Evolutionary conservation across 2,113 vertebrate genomes (phyloP).

Genomic region (Callaeas wilsoni): DNA sequence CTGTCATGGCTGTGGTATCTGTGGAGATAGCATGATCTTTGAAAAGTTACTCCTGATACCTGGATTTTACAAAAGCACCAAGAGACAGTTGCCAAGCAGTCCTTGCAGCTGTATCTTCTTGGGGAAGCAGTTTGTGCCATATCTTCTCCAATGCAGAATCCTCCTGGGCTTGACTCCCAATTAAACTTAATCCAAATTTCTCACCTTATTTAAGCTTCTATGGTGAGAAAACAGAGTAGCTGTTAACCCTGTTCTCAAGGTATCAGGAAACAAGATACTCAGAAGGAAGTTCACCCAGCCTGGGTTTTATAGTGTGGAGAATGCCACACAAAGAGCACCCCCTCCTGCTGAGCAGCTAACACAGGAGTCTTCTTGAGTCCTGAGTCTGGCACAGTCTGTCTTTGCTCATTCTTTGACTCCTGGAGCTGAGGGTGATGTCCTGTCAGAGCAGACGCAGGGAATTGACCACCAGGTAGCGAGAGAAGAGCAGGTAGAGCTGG

Average conservation of each 20-base stretch:
- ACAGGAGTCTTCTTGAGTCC: background rate
- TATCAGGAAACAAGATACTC: background rate
- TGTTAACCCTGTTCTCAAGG: background rate
- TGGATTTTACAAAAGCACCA: background rate
- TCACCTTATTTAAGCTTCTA: background rate
- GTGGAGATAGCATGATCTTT: background rate
- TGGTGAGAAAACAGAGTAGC: background rate
- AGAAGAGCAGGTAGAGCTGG: constrained; percentile 82
- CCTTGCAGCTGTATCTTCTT: background rate
- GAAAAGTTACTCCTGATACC: background rate
- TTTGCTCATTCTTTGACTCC: background rate
- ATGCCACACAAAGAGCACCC: background rate
- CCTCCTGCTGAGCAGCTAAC: background rate
- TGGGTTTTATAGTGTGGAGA: background rate
- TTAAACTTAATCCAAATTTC: background rate
- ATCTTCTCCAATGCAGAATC: background rate
- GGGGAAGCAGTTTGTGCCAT: background rate
- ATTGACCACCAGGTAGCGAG: constrained; percentile 91
- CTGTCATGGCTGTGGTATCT: background rate
- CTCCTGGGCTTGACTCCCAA: background rate
- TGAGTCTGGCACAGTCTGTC: background rate
- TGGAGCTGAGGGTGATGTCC: background rate
- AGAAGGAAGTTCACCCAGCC: background rate
- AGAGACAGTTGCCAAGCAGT: background rate
- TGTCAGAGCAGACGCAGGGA: constrained; percentile 78